These are phyloP conservation scores for Microdon myrmicae DNA, from an alignment of 2,888 invertebrate species.

Conservation along the genomic window DNA sequence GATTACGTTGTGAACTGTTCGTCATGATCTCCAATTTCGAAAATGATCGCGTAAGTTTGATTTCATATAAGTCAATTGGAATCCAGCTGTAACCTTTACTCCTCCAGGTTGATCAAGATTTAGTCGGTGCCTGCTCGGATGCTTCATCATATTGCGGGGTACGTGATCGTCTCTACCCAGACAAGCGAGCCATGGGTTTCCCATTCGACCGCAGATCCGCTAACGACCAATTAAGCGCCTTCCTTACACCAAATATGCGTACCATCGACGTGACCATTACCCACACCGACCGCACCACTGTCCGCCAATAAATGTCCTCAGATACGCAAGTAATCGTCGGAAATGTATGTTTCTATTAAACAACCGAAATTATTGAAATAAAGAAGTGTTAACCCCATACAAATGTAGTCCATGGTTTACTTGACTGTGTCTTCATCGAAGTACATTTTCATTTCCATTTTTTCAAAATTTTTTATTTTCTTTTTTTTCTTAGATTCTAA, in stretches of 20 bases:
- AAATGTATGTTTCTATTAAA: conserved; percentile 5
- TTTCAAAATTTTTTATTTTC: no score
- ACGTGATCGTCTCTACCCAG: conserved; percentile 78
- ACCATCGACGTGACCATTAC: conserved; percentile 69
- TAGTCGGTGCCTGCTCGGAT: conserved; percentile 71
- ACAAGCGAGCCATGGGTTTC: conserved; percentile 81
- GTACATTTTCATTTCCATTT: no score
- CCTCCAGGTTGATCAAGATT: conserved; percentile 56
- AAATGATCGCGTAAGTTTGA: conserved; percentile 67
- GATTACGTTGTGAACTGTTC: conserved; percentile 74
- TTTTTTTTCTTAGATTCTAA: no score
- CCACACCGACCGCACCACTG: conserved; percentile 68
- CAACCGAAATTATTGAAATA: conserved; percentile 42
- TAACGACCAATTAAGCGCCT: conserved; percentile 70
- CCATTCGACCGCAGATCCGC: conserved; percentile 79
- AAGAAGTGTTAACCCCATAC: conserved; percentile 22
- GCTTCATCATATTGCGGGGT: conserved; percentile 81
- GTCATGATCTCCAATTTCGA: conserved; percentile 78
- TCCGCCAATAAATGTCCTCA: conserved; percentile 19
- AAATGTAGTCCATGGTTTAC: no score
- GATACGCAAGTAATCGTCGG: neutral
- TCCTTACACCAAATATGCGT: conserved; percentile 78
- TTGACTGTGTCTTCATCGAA: no score
- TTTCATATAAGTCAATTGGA: no score
- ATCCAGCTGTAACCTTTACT: conserved; percentile 68